A percentile compares a stretch with the other conserved stretches of the same genome.
Conservation (phyloP, 2,888 invertebrate species). For the Boloria selene region DNA sequence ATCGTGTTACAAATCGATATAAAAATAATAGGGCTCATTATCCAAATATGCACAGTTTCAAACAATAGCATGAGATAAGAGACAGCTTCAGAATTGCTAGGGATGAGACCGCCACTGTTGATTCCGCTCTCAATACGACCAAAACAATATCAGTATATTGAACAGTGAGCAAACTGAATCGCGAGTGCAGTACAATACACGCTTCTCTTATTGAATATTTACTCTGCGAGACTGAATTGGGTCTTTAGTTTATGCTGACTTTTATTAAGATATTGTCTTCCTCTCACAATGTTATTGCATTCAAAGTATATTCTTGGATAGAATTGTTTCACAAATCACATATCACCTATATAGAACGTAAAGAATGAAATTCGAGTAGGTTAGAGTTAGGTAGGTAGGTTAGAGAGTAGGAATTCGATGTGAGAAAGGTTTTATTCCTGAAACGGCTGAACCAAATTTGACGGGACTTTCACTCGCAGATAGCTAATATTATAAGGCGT, state of each 20-base stretch:
- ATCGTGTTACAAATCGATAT: background rate
- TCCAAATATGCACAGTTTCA: constrained; percentile 32
- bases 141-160: constrained; percentile 72
- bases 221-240: constrained; percentile 50
- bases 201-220: constrained; percentile 70
- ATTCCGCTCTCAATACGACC: constrained; percentile 59
- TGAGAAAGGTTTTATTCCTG: too few species aligned
- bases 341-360: too few species aligned
- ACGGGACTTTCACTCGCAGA: too few species aligned
- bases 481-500: too few species aligned
- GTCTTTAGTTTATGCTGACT: constrained; percentile 45
- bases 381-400: too few species aligned
- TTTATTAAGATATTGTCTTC: constrained; percentile 43
- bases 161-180: constrained; percentile 65
- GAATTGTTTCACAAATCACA: too few species aligned
- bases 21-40: constrained; percentile 12
- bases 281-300: constrained; percentile 29
- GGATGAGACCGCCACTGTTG: constrained; percentile 38
- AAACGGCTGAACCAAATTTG: too few species aligned
- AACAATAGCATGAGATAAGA: constrained; percentile 26
- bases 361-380: too few species aligned
- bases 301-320: too few species aligned
- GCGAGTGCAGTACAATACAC: constrained; percentile 61
- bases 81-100: constrained; percentile 27
- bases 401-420: too few species aligned